Percentiles rank a stretch among this genome's conserved stretches.
phyloP scores from a whole-genome alignment of 2,797 vertebrate genomes.

The Thamnophis elegans region DNA sequence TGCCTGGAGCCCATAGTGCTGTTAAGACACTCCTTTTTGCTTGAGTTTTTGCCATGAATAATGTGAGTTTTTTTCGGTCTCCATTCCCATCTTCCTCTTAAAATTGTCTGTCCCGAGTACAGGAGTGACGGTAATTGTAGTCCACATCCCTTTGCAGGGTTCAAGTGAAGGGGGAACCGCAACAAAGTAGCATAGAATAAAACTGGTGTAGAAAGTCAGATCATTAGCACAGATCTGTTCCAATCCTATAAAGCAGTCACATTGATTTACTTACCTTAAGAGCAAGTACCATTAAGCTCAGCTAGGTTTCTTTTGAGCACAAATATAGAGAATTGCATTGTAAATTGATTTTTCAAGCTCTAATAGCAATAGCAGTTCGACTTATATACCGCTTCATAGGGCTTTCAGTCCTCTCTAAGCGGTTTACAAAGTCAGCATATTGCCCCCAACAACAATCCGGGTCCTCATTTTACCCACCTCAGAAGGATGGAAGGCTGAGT shows the following conservation, averaged over 20 bases:
- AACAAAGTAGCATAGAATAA: not conserved
- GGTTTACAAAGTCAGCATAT: no score
- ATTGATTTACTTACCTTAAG: not conserved
- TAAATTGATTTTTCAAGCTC: not conserved
- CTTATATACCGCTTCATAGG: no score
- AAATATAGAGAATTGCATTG: not conserved
- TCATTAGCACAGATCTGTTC: not conserved
- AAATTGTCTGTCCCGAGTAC: not conserved
- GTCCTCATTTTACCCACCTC: no score
- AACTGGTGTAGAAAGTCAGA: not conserved
- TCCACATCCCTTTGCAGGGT: not conserved
- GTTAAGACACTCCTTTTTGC: no score
- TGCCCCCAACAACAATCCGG: no score
- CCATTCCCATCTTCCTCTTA: not conserved
- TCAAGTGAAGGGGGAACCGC: not conserved
- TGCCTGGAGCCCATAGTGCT: no score
- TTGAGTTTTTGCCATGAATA: not conserved
- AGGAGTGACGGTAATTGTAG: not conserved
- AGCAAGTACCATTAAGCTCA: not conserved
- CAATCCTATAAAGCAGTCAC: not conserved
- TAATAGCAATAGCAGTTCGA: no score
- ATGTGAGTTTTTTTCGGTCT: not conserved
- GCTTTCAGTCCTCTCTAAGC: no score
- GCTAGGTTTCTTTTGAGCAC: not conserved
- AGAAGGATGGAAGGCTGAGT: no score